Percentiles rank a stretch among this genome's conserved stretches.
Evolutionary conservation across 2,888 invertebrate genomes (phyloP).

Genomic region (Limnephilus rhombicus): DNA sequence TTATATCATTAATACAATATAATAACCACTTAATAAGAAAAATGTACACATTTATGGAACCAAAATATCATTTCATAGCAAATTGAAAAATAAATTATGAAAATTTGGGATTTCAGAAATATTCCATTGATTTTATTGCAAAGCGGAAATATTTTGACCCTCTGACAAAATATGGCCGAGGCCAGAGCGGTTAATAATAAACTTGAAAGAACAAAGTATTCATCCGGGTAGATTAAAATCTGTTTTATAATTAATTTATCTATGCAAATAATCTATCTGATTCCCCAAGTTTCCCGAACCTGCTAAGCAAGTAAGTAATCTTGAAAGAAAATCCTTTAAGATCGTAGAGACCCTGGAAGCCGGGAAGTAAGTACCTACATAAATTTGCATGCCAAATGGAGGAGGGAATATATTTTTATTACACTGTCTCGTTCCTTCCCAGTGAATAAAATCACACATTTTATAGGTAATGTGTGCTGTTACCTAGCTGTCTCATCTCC

Average conservation of each 20-base stretch:
- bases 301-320: background rate
- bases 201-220: background rate
- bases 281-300: background rate
- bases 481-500: background rate
- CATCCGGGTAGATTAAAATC: background rate
- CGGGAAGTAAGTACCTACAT: conserved; percentile 17
- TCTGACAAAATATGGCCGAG: too few species aligned
- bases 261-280: background rate
- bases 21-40: too few species aligned
- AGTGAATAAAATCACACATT: conserved; percentile 33
- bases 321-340: background rate
- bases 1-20: too few species aligned
- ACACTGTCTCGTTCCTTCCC: conserved; percentile 12
- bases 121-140: too few species aligned
- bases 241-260: background rate
- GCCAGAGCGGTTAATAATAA: too few species aligned
- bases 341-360: background rate
- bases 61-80: too few species aligned
- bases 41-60: too few species aligned
- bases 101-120: too few species aligned
- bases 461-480: conserved; percentile 22
- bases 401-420: conserved; percentile 13
- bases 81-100: too few species aligned
- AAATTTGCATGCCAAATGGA: conserved; percentile 26
- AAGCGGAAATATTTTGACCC: too few species aligned